Evolutionary conservation across 2,113 vertebrate genomes (phyloP).

Genomic region (Terrapene triunguis): DNA sequence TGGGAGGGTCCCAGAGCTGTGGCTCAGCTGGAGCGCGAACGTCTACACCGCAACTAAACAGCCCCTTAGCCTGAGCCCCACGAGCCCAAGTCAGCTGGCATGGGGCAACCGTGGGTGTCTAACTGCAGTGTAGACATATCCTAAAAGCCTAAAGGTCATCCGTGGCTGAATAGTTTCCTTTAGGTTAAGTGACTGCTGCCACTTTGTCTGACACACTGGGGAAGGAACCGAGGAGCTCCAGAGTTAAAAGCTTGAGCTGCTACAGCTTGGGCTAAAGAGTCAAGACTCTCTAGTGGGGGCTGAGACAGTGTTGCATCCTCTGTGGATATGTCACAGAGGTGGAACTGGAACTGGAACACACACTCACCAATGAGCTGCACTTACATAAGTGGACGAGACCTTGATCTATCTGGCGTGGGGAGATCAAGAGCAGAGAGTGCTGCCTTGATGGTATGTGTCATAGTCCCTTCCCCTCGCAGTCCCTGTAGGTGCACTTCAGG

Average conservation of each 20-base stretch:
- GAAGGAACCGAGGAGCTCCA: not conserved
- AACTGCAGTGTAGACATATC: no score
- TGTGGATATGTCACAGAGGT: not conserved
- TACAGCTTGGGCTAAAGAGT: not conserved
- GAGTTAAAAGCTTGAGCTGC: not conserved
- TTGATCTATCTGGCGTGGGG: rapidly evolving
- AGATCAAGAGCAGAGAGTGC: not conserved
- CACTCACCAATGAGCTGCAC: not conserved
- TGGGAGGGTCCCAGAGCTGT: no score
- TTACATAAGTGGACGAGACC: not conserved
- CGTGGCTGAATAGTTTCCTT: not conserved
- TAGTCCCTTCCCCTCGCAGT: not conserved
- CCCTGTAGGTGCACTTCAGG: not conserved
- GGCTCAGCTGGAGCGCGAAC: no score
- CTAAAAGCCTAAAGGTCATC: not conserved
- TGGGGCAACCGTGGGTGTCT: no score
- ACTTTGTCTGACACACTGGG: not conserved
- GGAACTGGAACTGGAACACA: not conserved
- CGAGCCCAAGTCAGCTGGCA: no score
- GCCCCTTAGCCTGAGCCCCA: no score
- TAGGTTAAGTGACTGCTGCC: not conserved
- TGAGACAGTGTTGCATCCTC: not conserved
- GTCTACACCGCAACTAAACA: no score
- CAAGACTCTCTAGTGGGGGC: not conserved
- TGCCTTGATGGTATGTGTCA: not conserved